phyloP scores from a whole-genome alignment of 2,113 vertebrate species.

The Desmodus rotundus region DNA sequence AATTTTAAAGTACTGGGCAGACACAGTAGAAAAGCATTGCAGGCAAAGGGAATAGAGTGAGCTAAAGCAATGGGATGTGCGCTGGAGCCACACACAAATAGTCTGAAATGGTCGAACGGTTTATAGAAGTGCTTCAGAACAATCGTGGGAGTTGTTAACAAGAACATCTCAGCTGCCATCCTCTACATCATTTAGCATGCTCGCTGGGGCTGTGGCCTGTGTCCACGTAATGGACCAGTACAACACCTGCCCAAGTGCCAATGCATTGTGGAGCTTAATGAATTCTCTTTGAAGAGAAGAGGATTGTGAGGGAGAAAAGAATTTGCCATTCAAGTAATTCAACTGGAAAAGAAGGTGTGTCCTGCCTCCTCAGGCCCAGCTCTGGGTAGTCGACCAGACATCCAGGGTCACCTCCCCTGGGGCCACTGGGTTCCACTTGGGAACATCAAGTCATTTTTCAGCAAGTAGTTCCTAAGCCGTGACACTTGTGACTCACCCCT shows the following conservation, averaged over 20 bases:
- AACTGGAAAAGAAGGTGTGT: constrained; percentile 55
- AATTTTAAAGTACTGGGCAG: background rate
- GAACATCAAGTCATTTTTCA: constrained; percentile 38
- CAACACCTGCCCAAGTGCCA: constrained; percentile 47
- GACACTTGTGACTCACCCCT: background rate
- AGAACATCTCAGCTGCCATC: constrained; percentile 38
- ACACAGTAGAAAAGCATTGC: background rate
- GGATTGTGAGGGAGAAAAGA: constrained; percentile 51
- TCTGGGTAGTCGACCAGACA: constrained; percentile 5
- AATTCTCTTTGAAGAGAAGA: constrained; percentile 73
- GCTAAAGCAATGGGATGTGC: background rate
- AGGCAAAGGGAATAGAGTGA: background rate
- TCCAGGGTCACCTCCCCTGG: constrained; percentile 33
- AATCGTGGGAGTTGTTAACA: background rate
- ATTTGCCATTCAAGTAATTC: constrained; percentile 65
- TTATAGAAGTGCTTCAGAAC: background rate
- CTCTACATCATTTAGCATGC: background rate
- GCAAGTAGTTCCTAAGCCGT: constrained; percentile 32
- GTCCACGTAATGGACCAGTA: constrained; percentile 50
- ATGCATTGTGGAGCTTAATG: constrained; percentile 17
- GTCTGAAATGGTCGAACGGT: constrained; percentile 26
- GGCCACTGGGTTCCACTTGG: constrained; percentile 16
- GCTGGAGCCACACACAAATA: background rate
- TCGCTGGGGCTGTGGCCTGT: background rate
- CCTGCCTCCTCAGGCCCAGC: background rate